Conservation (phyloP, 2,888 invertebrate genomes). For the Eulithis prunata region DNA sequence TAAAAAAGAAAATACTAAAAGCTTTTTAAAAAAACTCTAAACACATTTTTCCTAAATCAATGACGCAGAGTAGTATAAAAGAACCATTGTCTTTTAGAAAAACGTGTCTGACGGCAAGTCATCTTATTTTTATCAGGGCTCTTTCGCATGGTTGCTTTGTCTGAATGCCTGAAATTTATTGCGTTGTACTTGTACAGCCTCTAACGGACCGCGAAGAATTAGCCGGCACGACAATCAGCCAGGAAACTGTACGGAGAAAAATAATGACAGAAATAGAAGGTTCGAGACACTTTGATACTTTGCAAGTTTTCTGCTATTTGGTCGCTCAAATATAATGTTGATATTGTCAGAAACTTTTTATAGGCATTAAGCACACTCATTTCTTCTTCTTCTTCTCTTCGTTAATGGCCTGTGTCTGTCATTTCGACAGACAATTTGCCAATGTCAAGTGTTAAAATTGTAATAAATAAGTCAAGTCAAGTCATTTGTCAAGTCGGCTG, state of each 20-base stretch:
- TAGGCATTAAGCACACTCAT: background rate
- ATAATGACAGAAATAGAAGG: constrained; percentile 15
- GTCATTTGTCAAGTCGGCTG: too few species aligned
- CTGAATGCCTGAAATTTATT: constrained; percentile 80
- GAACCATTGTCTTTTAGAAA: constrained; percentile 71
- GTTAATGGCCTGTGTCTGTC: too few species aligned
- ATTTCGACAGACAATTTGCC: too few species aligned
- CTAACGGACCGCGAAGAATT: constrained; percentile 74
- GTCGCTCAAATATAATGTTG: background rate
- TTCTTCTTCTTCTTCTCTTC: too few species aligned
- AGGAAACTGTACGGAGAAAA: constrained; percentile 29
- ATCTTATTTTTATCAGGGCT: constrained; percentile 78
- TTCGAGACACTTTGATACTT: constrained; percentile 15
- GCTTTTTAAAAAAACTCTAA: constrained; percentile 8
- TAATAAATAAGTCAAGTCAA: too few species aligned
- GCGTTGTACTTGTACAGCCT: constrained; percentile 79
- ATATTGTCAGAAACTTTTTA: background rate
- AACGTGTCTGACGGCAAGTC: constrained; percentile 70
- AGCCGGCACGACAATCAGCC: constrained; percentile 73
- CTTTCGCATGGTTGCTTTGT: constrained; percentile 73
- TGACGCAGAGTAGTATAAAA: constrained; percentile 25
- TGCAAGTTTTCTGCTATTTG: background rate
- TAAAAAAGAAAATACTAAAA: background rate
- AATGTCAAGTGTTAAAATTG: too few species aligned
- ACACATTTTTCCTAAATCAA: constrained; percentile 24